Evolutionary conservation across 2,113 vertebrate species (phyloP).

Genomic region (Alaudala cheleensis): DNA sequence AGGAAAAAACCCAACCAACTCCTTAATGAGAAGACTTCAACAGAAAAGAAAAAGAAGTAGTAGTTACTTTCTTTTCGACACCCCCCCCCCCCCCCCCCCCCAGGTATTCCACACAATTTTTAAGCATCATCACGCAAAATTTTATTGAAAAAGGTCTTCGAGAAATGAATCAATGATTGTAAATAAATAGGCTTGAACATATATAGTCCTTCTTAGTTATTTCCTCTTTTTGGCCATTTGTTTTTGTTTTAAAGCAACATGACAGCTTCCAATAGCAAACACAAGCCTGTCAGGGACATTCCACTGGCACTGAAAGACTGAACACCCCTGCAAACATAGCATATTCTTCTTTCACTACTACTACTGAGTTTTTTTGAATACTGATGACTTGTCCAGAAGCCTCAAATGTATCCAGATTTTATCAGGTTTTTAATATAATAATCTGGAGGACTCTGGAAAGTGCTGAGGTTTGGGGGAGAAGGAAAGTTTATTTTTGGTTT

Average conservation of each 20-base stretch:
- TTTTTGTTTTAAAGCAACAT: background rate
- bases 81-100: too few relatives aligned
- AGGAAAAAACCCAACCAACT: background rate
- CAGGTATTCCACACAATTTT: background rate
- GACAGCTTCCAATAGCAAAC: background rate
- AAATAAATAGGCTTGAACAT: background rate
- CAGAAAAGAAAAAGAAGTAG: background rate
- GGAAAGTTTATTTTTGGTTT: background rate
- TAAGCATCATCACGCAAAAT: background rate
- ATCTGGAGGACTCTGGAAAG: background rate
- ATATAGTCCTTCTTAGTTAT: background rate
- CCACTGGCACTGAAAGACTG: background rate
- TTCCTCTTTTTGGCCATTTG: background rate
- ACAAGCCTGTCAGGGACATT: background rate
- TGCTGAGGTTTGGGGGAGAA: background rate
- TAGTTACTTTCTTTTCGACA: too few relatives aligned
- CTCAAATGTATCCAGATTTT: constrained; percentile 34
- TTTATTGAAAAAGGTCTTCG: background rate
- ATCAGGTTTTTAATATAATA: background rate
- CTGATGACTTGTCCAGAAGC: background rate
- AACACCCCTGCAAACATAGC: background rate
- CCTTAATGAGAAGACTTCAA: background rate
- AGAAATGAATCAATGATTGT: background rate
- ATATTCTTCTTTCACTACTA: background rate
- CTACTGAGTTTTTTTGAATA: background rate